Evolutionary conservation across 2,113 vertebrate genomes (phyloP).

Genomic region (Pheucticus melanocephalus): DNA sequence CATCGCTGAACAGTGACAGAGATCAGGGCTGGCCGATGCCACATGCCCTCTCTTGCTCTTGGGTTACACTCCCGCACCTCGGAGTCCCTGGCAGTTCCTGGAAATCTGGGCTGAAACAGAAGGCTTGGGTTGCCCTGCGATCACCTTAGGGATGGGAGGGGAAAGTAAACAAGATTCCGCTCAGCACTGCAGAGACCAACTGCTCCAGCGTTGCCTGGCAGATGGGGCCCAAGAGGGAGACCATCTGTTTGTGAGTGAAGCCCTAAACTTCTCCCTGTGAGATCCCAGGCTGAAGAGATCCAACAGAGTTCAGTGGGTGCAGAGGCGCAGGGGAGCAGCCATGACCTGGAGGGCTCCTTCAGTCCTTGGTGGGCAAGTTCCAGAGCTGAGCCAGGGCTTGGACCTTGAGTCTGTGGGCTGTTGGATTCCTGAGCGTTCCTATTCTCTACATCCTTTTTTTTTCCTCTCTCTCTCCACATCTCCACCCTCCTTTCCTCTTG

Average conservation of each 20-base stretch:
- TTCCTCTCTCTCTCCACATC: not conserved
- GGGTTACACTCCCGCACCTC: not conserved
- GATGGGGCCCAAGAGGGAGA: slow-evolving; percentile 45
- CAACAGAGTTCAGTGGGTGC: rapidly evolving
- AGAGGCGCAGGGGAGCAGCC: not conserved
- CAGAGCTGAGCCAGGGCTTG: not conserved
- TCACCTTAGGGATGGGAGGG: slow-evolving; percentile 9
- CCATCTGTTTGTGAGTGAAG: slow-evolving; percentile 23
- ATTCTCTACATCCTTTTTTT: not conserved
- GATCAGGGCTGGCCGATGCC: not conserved
- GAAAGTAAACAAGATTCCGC: slow-evolving; percentile 51
- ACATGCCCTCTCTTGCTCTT: not conserved
- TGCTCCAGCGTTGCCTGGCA: slow-evolving; percentile 48
- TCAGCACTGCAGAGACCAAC: slow-evolving; percentile 22
- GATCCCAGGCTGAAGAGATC: not conserved
- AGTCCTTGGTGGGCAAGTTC: not conserved
- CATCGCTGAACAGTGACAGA: not conserved
- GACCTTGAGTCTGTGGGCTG: not conserved
- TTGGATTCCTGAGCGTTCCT: not conserved
- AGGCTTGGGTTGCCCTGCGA: not conserved
- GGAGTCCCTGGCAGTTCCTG: not conserved
- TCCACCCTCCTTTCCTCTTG: not conserved
- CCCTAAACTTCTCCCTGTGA: not conserved
- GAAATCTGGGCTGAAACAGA: not conserved
- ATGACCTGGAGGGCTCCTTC: not conserved